These are phyloP conservation scores for Leucophenga maculata DNA, from an alignment of 2,888 invertebrate species.

Conservation along the genomic window DNA sequence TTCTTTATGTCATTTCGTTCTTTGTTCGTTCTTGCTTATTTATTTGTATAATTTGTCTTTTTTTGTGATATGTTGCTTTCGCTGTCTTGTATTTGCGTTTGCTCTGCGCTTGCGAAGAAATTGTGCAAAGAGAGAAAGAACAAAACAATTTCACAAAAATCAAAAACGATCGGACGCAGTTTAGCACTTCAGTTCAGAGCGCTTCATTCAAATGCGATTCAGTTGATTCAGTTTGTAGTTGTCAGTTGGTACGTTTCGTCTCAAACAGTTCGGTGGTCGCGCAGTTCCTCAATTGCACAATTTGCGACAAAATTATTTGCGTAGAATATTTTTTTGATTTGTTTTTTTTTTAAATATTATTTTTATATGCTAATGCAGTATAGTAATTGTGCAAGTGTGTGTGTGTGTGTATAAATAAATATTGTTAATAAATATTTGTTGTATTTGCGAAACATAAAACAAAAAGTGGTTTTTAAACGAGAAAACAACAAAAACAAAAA, in stretches of 20 bases:
- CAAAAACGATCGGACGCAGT: constrained; percentile 1
- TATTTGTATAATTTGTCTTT: background rate
- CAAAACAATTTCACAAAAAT: constrained; percentile 17
- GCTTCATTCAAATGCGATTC: background rate
- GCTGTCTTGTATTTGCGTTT: background rate
- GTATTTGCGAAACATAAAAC: too few relatives aligned
- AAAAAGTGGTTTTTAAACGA: too few relatives aligned
- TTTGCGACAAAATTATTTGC: background rate
- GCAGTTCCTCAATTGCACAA: background rate
- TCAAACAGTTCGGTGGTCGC: background rate
- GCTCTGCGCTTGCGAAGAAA: background rate
- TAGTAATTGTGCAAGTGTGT: too few relatives aligned
- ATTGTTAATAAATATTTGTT: too few relatives aligned
- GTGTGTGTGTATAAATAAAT: too few relatives aligned
- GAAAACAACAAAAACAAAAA: background rate
- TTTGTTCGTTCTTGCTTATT: background rate
- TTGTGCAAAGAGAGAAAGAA: background rate
- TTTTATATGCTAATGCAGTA: too few relatives aligned
- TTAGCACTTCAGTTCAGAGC: constrained; percentile 8
- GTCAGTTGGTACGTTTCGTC: background rate
- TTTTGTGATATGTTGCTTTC: background rate
- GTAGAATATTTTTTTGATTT: background rate
- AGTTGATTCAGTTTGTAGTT: background rate
- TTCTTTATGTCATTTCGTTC: background rate
- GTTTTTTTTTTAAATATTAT: background rate